Percentiles rank a stretch among this genome's conserved stretches.
Evolutionary conservation across 2,797 vertebrate genomes (phyloP).

Genomic region (Tympanoctomys barrerae): DNA sequence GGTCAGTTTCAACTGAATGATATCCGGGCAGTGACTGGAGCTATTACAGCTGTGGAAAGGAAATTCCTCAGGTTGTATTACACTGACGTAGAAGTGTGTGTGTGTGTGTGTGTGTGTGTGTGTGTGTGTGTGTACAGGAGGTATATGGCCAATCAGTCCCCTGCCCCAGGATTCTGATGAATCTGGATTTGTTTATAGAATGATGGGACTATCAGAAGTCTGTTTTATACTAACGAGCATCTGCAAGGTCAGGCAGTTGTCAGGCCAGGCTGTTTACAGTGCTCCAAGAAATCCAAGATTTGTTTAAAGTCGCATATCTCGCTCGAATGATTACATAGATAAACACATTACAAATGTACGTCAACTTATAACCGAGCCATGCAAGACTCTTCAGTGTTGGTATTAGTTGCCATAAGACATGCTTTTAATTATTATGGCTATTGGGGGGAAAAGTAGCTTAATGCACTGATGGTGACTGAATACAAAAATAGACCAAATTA

Average conservation of each 20-base stretch:
- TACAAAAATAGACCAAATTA: not conserved
- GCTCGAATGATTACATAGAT: not conserved
- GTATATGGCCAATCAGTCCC: not conserved
- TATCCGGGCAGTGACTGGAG: not conserved
- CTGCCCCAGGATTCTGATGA: not conserved
- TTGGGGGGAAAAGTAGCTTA: slow-evolving; percentile 23
- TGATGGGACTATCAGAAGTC: not conserved
- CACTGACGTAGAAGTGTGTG: not conserved
- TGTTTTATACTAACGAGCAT: not conserved
- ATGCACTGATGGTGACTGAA: not conserved
- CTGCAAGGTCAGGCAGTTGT: not conserved
- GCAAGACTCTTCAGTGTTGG: not conserved
- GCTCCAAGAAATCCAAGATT: not conserved
- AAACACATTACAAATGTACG: not conserved
- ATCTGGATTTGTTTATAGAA: not conserved
- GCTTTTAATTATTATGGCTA: slow-evolving; percentile 34
- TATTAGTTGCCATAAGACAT: not conserved
- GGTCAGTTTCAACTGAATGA: not conserved
- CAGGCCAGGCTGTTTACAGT: not conserved
- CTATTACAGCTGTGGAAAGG: not conserved
- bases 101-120: not conserved
- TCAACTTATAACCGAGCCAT: not conserved
- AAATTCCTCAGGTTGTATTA: not conserved
- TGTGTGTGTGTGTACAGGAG: accelerated
- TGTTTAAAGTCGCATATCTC: not conserved